A percentile compares a stretch with the other conserved stretches of the same genome.
Conservation (phyloP, 2,113 vertebrate genomes). For the Thymallus thymallus region DNA sequence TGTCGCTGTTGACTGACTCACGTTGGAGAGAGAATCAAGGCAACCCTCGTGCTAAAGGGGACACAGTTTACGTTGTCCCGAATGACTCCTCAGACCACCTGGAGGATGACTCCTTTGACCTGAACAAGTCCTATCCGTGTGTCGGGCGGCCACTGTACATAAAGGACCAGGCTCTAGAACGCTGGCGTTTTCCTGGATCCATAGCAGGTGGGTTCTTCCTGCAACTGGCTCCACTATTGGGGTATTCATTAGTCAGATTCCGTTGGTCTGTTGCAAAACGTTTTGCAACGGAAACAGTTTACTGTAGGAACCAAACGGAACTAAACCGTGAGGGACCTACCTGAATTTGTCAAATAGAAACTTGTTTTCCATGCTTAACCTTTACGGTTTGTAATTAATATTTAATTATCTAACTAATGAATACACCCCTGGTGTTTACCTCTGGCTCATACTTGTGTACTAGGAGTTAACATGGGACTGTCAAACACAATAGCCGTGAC, state of each 20-base stretch:
- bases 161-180: constrained; percentile 61
- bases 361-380: too few relatives aligned
- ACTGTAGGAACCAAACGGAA: too few relatives aligned
- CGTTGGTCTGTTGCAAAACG: too few relatives aligned
- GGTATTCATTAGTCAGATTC: too few relatives aligned
- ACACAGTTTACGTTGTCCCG: constrained; percentile 53
- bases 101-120: constrained; percentile 54
- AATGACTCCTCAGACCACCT: constrained; percentile 27
- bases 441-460: not conserved
- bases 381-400: too few relatives aligned
- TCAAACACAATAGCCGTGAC: too few relatives aligned
- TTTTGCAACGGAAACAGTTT: too few relatives aligned
- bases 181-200: constrained; percentile 59
- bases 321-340: too few relatives aligned
- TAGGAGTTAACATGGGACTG: not conserved
- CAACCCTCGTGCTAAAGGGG: constrained; percentile 24
- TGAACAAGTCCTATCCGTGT: constrained; percentile 69
- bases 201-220: constrained; percentile 65
- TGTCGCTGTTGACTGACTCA: constrained; percentile 56
- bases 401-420: too few relatives aligned
- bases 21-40: constrained; percentile 6
- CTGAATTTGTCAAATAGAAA: too few relatives aligned
- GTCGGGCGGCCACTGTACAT: constrained; percentile 42
- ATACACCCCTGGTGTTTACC: too few relatives aligned
- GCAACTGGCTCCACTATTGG: too few relatives aligned